Percentiles rank a stretch among this genome's conserved stretches.
Evolutionary conservation across 2,797 vertebrate species (phyloP).

Genomic region (Cossypha heuglini): DNA sequence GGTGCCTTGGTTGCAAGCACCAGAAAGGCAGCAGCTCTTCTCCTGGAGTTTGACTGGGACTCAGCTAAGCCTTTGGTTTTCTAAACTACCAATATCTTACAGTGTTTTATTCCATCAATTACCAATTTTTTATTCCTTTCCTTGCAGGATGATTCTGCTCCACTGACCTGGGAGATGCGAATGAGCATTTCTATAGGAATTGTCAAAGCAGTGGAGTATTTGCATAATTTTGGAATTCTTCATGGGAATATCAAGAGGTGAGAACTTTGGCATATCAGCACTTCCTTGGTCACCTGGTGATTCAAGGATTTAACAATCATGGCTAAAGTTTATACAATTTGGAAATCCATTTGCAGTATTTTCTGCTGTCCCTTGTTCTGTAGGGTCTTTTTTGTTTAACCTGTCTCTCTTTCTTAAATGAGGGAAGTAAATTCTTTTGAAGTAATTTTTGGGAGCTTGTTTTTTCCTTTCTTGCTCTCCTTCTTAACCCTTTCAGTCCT

Average conservation of each 20-base stretch:
- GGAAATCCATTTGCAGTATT: not conserved
- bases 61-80: not conserved
- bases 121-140: not conserved
- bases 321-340: not conserved
- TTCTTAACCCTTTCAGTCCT: not conserved
- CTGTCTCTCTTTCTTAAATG: not conserved
- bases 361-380: not conserved
- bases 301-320: not conserved
- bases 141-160: conserved; percentile 51
- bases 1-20: not conserved
- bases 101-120: not conserved
- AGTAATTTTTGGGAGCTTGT: not conserved
- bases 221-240: conserved; percentile 73
- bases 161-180: conserved; percentile 72
- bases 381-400: not conserved
- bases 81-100: not conserved
- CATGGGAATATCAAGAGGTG: conserved; percentile 82
- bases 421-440: not conserved
- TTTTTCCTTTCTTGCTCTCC: not conserved
- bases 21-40: not conserved
- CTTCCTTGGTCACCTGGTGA: not conserved
- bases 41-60: not conserved
- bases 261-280: not conserved
- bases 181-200: conserved; percentile 67
- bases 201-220: conserved; percentile 64